phyloP scores from a whole-genome alignment of 2,797 vertebrate species.

The Hippoglossus hippoglossus region DNA sequence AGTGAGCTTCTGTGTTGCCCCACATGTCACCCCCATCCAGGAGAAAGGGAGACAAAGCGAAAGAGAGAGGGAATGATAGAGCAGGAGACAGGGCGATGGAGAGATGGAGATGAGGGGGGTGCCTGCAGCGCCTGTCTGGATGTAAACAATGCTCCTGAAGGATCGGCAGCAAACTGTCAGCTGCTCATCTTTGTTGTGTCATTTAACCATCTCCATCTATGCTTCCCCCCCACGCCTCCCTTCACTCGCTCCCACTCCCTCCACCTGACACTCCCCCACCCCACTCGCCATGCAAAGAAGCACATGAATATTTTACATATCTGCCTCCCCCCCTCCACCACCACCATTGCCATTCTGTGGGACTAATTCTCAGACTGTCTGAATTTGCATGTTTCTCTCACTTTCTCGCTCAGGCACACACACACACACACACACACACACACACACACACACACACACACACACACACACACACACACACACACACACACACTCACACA shows the following conservation, averaged over 20 bases:
- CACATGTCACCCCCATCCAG: slow-evolving; percentile 81
- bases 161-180: slow-evolving; percentile 95
- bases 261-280: slow-evolving; percentile 62
- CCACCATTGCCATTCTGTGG: slow-evolving; percentile 88
- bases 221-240: slow-evolving; percentile 44
- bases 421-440: slow-evolving; percentile 2
- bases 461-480: slow-evolving; percentile 10
- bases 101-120: slow-evolving; percentile 81
- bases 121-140: slow-evolving; percentile 92
- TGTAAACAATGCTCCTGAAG: slow-evolving; percentile 95
- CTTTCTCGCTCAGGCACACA: slow-evolving; percentile 53
- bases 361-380: slow-evolving; percentile 99
- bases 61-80: slow-evolving; percentile 77
- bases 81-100: slow-evolving; percentile 77
- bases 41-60: slow-evolving; percentile 80
- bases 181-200: slow-evolving; percentile 99
- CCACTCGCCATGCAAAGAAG: slow-evolving; percentile 84
- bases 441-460: slow-evolving; percentile 28
- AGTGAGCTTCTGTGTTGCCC: slow-evolving; percentile 70
- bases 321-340: slow-evolving; percentile 86
- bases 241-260: slow-evolving; percentile 40
- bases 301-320: slow-evolving; percentile 99
- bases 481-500: slow-evolving; percentile 16
- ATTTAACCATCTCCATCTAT: slow-evolving; percentile 88
- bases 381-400: slow-evolving; percentile 94